A percentile compares a stretch with the other conserved stretches of the same genome.
Conservation (phyloP, 2,888 invertebrate species). For the Eudasyphora cyanicolor region DNA sequence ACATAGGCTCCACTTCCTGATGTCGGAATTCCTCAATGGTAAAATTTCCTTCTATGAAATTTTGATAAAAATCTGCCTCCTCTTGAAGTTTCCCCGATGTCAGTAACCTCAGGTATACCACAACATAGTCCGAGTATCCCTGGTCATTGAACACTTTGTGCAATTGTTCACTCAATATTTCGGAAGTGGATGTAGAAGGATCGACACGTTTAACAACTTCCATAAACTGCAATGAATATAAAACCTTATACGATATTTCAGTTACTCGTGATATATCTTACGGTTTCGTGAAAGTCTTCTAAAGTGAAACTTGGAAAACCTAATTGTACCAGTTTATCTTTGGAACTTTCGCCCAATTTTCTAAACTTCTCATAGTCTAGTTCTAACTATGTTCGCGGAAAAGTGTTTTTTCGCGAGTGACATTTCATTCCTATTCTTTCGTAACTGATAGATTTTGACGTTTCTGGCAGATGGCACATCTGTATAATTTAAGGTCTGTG, state of each 20-base stretch:
- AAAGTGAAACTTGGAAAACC: slow-evolving; percentile 98
- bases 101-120: slow-evolving; percentile 94
- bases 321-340: slow-evolving; percentile 91
- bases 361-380: slow-evolving; percentile 92
- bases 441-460: too few relatives aligned
- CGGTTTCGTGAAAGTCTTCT: slow-evolving; percentile 99
- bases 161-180: slow-evolving; percentile 86
- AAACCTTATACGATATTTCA: neutral
- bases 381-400: too few relatives aligned
- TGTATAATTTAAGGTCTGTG: too few relatives aligned
- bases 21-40: slow-evolving; percentile 95
- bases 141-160: slow-evolving; percentile 95
- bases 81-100: slow-evolving; percentile 97
- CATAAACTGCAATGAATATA: slow-evolving; percentile 85
- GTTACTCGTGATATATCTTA: slow-evolving; percentile 77
- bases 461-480: too few relatives aligned
- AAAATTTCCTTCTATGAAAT: slow-evolving; percentile 96
- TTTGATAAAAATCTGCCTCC: slow-evolving; percentile 95
- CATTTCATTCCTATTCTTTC: too few relatives aligned
- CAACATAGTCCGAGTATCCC: slow-evolving; percentile 96
- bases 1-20: slow-evolving; percentile 82
- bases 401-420: too few relatives aligned
- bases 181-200: slow-evolving; percentile 80
- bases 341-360: slow-evolving; percentile 91
- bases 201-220: slow-evolving; percentile 92